Evolutionary conservation across 1,140 invertebrate genomes (phyloP), one percentile per base, ranked within the genome.

Genomic region (Himalopsyche phryganea): DNA sequence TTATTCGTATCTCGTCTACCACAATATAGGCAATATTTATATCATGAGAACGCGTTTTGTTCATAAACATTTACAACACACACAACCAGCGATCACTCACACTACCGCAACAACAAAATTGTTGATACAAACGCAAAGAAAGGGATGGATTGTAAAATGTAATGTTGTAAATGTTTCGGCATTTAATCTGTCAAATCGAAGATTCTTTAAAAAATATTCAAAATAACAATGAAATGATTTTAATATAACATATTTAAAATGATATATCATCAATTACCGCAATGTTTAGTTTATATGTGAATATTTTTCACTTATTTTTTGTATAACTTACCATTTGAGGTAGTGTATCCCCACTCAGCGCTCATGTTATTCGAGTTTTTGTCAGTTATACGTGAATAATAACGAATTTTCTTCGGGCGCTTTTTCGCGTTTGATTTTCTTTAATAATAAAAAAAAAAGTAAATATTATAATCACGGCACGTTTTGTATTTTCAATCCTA

Each of bases 271-370:
- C 1, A 23, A 18, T 18, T 18, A 23, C 28, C 1, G 28, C 11
- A 46, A 13, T 15, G 9, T n/a, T 6, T 23, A 46, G 9, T 10
- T 19, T 23, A 23, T 46, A 13, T 46, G 13, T 46, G 17, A 23
- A 23, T 6, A 1, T 18, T 11, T 2, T 46, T 10, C n/a, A n/a
- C n/a, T n/a, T n/a, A n/a, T n/a, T n/a, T 45, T 17, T 14, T 17
- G 2, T 45, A 7, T 10, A 58, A 75, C 75, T 78, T 66, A 78
- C 76, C 76, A 67, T 78, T 78, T 57, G 73, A 71, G 53, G 71
- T 67, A 46, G 72, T 72, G 70, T 78, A 78, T 68, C 76, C 76
- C 76, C 76, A 78, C 50, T 78, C 76, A 54, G 68, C 58, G 53
- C 66, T 68, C 50, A 53, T 45, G 67, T 71, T 46, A 44, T 28